Base-by-base conservation (phyloP, 2,888 invertebrate genomes). In the Achlya flavicornis region DNA sequence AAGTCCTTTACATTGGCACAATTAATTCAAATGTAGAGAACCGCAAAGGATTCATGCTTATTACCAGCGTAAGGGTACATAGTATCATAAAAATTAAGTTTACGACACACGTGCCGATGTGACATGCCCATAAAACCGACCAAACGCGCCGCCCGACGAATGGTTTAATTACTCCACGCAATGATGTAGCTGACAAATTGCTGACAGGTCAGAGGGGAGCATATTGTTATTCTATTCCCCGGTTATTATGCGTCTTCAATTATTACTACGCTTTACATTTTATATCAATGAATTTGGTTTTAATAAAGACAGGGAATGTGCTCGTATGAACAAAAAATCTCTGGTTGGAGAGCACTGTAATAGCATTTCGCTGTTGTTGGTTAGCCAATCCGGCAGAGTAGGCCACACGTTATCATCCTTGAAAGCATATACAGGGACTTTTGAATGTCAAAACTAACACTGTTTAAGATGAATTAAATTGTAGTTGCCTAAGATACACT, bases 131-230 rank as follows among this genome's bases (percentile, higher is more conserved):
- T 78, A 79, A 79, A 77, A 69, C 66, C 72, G 71, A 66, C 67
- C 66, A 73, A 76, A 78, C 74, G 74, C 71, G 68, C 43, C 64
- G 62, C 16, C 64, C 69, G 69, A 66, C 69, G 73, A 69, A 73
- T 67, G 71, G 79, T 84, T 85, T 88, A 86, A 88, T 88, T 85
- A 85, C 84, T 77, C 69, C 64, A 67, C 75, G 77, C 82, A 79
- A 81, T 87, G 81, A 85, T 80, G 83, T 76, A 74, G 68, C 78
- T 81, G 85, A 87, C 86, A 84, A 85, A 87, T 84, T 82, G 81
- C 80, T 80, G 84, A 85, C 83, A 78, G 75, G 74, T 64, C 61
- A 62, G 67, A 65, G 66, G 63, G 69, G 61, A 64, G 66, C 70
- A 69, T 69, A 71, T 69, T 69, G 72, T 72, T 63, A 66, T 73